These are phyloP conservation scores for Zapus hudsonius DNA, from an alignment of 2,113 vertebrate species.

Conservation along the genomic window DNA sequence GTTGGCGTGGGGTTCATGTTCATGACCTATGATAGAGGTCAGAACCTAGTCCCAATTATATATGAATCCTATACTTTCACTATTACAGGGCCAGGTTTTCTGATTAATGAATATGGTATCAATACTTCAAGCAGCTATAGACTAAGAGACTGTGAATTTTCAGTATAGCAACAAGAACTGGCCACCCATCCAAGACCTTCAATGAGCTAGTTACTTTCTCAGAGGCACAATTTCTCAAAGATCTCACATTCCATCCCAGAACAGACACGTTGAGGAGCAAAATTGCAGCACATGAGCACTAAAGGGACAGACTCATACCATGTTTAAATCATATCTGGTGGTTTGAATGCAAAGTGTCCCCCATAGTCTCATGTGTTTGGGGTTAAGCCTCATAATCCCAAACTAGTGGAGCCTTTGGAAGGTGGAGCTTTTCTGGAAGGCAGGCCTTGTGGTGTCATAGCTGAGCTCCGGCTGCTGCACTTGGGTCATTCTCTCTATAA, in stretches of 20 bases:
- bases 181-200: background rate
- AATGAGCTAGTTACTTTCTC: background rate
- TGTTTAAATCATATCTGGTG: background rate
- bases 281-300: background rate
- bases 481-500: too few relatives aligned
- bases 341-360: too few relatives aligned
- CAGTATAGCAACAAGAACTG: background rate
- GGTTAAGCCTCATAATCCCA: too few relatives aligned
- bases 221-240: background rate
- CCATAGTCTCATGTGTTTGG: too few relatives aligned
- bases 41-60: background rate
- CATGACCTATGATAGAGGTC: background rate
- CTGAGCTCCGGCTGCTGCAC: too few relatives aligned
- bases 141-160: constrained; percentile 29
- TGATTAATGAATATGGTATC: too few relatives aligned
- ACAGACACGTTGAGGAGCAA: background rate
- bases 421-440: too few relatives aligned
- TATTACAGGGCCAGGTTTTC: background rate
- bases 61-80: too few relatives aligned
- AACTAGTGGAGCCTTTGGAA: too few relatives aligned
- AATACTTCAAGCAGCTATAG: background rate
- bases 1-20: background rate
- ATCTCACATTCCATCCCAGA: background rate
- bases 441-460: too few relatives aligned
- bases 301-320: background rate